Base-by-base conservation (phyloP, 2,113 vertebrate species). In the Acrocephalus kingi region DNA sequence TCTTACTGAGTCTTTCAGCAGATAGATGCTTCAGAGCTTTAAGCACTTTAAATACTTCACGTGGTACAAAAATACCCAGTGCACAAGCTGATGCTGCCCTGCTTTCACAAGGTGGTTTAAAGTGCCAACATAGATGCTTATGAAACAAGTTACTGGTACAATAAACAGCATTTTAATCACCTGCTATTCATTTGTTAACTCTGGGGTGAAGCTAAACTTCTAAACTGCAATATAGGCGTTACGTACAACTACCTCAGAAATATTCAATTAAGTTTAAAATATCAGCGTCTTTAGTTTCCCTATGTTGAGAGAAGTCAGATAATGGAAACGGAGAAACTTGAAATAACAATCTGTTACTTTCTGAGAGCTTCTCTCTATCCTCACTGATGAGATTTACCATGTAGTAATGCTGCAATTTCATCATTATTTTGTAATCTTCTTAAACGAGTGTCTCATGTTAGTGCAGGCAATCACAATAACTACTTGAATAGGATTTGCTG, bases 371-470 rank as follows among this genome's bases (percentile, higher is more conserved):
- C 46, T 76, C 33, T 94, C 79, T 96, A 66, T 91, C 52, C 83
- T 93, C 52, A 71, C 76, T 8, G 21, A 93, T 80, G 79, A 94
- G 91, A 95, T 95, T 95, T 92, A 84, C 55, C 69, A 62, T 89
- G 75, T 87, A 71, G 68, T 92, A 94, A 94, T 89, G 86, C 83
- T 93, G 83, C 88, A 96, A 89, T 95, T 95, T 95, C 95, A 96
- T 96, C 95, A 94, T 95, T 95, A 96, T 95, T 95, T 96, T 95
- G 95, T 96, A 96, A 97, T 97, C 95, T 95, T 89, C 89, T 96
- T 95, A 96, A 96, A 97, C 27, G 81, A 87, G 84, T 79, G 95
- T 93, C 89, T 97, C 84, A 52, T 94, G 89, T 90, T 94, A 87
- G 84, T 72, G 96, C 94, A 93, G 75, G 93, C 89, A 93, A 93